These are phyloP conservation scores for Clusia tigrina DNA, from an alignment of 2,888 invertebrate genomes.

Conservation along the genomic window DNA sequence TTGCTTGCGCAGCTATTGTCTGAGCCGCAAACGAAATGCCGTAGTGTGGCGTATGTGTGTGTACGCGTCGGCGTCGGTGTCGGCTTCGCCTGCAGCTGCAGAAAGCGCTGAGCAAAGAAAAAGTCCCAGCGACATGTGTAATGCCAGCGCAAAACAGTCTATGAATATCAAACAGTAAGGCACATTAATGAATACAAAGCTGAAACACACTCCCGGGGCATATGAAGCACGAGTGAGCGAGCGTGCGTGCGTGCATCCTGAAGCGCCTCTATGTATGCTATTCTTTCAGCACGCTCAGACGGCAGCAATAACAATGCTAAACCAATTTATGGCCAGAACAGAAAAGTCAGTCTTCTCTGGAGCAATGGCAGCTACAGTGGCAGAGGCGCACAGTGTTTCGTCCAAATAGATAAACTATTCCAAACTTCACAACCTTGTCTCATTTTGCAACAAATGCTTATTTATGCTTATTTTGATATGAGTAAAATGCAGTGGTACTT, in stretches of 20 bases:
- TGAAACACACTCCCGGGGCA: conserved; percentile 15
- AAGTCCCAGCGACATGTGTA: conserved; percentile 10
- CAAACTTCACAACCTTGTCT: too few relatives aligned
- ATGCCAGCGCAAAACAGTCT: not conserved
- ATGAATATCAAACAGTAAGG: conserved; percentile 24
- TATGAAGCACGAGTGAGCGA: conserved; percentile 2
- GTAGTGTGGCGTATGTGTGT: not conserved
- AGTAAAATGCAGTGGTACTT: too few relatives aligned
- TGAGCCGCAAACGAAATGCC: conserved; percentile 3
- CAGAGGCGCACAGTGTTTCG: conserved; percentile 29
- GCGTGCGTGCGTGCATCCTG: not conserved
- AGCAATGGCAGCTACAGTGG: conserved; percentile 26
- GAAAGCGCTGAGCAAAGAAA: not conserved
- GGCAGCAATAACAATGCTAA: conserved; percentile 6
- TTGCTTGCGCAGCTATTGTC: conserved; percentile 18
- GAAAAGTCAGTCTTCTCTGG: not conserved
- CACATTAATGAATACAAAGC: conserved; percentile 27
- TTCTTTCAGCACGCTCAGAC: not conserved
- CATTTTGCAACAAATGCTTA: too few relatives aligned
- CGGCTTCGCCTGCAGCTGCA: not conserved
- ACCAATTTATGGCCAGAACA: conserved; percentile 19
- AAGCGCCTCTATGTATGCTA: not conserved
- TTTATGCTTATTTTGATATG: too few relatives aligned
- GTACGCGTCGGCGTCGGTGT: not conserved
- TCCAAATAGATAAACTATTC: too few relatives aligned